Evolutionary conservation across 2,888 invertebrate genomes (phyloP).

Genomic region (Melanophora roralis): DNA sequence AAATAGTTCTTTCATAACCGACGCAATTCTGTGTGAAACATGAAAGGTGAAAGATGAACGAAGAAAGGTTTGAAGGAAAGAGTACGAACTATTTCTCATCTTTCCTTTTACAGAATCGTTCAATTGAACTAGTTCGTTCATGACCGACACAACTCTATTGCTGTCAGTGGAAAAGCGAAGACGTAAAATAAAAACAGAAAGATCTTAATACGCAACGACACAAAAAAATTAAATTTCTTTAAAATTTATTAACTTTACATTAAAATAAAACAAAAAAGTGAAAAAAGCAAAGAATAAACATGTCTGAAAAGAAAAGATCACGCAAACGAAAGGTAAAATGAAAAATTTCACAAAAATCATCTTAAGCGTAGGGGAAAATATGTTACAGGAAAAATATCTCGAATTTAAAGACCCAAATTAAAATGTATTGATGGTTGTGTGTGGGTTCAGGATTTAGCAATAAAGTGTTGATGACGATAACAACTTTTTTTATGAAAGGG

Average conservation of each 20-base stretch:
- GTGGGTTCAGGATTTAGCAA: not conserved
- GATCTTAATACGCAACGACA: conserved; percentile 27
- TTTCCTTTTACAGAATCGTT: too few species aligned
- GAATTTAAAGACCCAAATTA: conserved; percentile 19
- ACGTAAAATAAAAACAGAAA: not conserved
- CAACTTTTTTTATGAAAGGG: too few species aligned
- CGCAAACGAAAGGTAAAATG: conserved; percentile 73
- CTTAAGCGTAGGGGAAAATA: not conserved
- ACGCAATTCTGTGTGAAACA: too few species aligned
- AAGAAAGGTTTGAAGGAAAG: too few species aligned
- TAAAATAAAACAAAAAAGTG: conserved; percentile 36
- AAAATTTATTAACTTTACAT: conserved; percentile 16
- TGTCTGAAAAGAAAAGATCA: conserved; percentile 76
- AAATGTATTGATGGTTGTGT: not conserved
- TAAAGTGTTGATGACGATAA: too few species aligned
- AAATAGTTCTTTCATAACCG: too few species aligned
- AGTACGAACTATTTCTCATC: too few species aligned
- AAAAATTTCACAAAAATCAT: conserved; percentile 1
- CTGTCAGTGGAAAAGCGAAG: conserved; percentile 28
- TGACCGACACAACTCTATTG: too few species aligned
- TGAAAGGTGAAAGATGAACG: too few species aligned
- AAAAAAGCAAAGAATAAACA: conserved; percentile 62
- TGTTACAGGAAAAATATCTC: conserved; percentile 34
- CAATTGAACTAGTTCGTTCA: too few species aligned
- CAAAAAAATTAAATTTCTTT: conserved; percentile 21